phyloP scores from a whole-genome alignment of 2,797 vertebrate species.

The Acrossocheilus fasciatus region DNA sequence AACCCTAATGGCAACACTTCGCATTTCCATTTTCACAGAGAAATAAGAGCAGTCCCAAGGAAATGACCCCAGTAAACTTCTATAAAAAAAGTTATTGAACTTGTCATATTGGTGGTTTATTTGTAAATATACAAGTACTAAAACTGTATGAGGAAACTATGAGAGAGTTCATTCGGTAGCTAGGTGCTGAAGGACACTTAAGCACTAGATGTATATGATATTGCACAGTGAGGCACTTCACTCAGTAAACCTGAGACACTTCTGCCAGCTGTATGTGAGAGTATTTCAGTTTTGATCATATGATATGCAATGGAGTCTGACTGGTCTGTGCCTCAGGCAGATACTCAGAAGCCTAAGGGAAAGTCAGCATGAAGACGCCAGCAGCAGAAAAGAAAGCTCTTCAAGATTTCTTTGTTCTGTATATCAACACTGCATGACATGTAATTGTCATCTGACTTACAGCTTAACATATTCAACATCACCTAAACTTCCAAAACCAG shows the following conservation, averaged over 20 bases:
- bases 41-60: not conserved
- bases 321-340: slow-evolving; percentile 68
- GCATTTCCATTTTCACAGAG: not conserved
- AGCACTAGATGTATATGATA: not conserved
- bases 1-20: not conserved
- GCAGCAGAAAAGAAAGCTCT: slow-evolving; percentile 65
- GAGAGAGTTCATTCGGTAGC: not conserved
- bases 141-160: slow-evolving; percentile 8
- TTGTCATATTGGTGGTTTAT: not conserved
- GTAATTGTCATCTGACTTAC: slow-evolving; percentile 9
- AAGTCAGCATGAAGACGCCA: slow-evolving; percentile 60
- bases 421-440: slow-evolving; percentile 10
- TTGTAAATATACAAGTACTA: not conserved
- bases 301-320: slow-evolving; percentile 57
- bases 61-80: not conserved
- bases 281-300: slow-evolving; percentile 15
- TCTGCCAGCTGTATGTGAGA: slow-evolving; percentile 3
- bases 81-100: not conserved
- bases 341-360: slow-evolving; percentile 66
- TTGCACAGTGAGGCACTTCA: not conserved
- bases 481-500: not conserved
- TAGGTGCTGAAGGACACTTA: not conserved
- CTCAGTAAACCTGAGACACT: not conserved
- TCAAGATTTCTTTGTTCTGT: slow-evolving; percentile 55
- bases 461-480: not conserved